Conservation (phyloP, 2,113 vertebrate species). For the Pristiophorus japonicus region DNA sequence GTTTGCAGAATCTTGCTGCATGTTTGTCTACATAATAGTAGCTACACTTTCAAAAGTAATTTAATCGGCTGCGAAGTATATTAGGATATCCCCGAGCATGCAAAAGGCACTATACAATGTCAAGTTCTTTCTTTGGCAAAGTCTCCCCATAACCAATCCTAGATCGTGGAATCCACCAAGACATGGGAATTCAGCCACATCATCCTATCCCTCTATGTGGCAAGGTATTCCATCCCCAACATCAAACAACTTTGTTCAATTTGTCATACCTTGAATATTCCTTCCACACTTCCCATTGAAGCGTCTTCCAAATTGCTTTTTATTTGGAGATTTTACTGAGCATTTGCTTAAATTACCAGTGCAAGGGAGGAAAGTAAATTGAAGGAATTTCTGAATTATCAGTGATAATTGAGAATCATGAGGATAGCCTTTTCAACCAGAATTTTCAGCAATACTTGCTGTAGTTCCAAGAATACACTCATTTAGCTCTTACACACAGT, state of each 20-base stretch:
- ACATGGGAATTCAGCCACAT: neutral
- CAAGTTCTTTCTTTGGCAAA: too few species aligned
- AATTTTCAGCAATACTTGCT: neutral
- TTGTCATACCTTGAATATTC: neutral
- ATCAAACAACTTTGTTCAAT: too few species aligned
- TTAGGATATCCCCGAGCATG: too few species aligned
- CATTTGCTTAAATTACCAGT: neutral
- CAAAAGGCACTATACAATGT: too few species aligned
- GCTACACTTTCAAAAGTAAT: too few species aligned
- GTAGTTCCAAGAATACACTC: neutral
- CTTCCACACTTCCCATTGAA: neutral
- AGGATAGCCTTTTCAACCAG: neutral
- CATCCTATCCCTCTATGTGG: neutral
- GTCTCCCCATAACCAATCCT: neutral
- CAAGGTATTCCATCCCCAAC: neutral
- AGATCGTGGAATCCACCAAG: neutral
- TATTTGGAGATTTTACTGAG: neutral
- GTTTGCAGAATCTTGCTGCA: neutral
- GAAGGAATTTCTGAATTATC: neutral
- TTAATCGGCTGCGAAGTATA: too few species aligned
- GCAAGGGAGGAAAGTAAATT: too few species aligned
- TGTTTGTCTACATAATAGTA: neutral
- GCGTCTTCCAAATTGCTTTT: neutral
- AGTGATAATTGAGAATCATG: too few species aligned
- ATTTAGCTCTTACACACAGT: neutral